These are phyloP conservation scores for Arvicola amphibius DNA, from an alignment of 2,797 vertebrate species.

Conservation along the genomic window DNA sequence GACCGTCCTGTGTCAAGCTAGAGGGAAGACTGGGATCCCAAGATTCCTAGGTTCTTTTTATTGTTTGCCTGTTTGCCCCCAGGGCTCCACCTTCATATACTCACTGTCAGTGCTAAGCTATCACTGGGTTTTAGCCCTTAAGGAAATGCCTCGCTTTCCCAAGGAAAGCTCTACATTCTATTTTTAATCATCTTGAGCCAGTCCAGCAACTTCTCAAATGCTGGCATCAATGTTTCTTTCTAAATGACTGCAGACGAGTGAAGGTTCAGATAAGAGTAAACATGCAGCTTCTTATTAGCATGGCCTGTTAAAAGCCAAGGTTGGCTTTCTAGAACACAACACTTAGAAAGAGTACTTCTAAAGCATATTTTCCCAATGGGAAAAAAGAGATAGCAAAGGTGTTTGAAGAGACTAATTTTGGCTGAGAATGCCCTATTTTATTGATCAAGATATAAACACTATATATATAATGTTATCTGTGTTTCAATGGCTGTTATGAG, in stretches of 20 bases:
- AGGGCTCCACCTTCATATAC: neutral
- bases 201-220: constrained; percentile 8
- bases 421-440: constrained; percentile 14
- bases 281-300: neutral
- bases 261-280: constrained; percentile 14
- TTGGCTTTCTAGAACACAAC: constrained; percentile 13
- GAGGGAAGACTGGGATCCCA: neutral
- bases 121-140: neutral
- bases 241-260: constrained; percentile 32
- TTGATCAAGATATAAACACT: constrained; percentile 17
- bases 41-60: neutral
- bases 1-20: neutral
- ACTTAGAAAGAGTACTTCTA: constrained; percentile 6
- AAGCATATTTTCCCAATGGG: neutral
- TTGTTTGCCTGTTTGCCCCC: neutral
- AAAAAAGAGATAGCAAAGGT: constrained; percentile 2
- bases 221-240: constrained; percentile 39
- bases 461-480: neutral
- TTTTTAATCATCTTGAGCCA: constrained; percentile 8
- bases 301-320: constrained; percentile 22
- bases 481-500: neutral
- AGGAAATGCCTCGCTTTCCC: neutral
- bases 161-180: neutral
- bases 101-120: neutral
- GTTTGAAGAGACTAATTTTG: constrained; percentile 29